These are phyloP conservation scores for Manis crassicaudata DNA, from an alignment of 2,797 vertebrate genomes.

Conservation along the genomic window DNA sequence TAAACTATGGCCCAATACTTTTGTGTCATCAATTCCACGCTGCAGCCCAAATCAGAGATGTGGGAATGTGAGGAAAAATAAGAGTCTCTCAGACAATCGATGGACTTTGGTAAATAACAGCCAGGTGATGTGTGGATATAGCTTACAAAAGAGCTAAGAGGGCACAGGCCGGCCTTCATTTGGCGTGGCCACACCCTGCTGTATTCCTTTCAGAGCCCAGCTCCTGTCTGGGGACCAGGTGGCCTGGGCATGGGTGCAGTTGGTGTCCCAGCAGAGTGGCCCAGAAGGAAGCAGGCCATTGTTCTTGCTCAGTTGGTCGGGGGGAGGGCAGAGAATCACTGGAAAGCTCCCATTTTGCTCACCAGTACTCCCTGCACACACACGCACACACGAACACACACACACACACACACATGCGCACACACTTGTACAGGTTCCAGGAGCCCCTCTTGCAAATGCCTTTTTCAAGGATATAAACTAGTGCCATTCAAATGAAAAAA, in stretches of 20 bases:
- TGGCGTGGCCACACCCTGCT: fast-evolving
- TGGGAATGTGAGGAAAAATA: background rate
- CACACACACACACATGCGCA: fast-evolving
- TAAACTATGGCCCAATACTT: background rate
- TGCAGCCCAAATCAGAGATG: background rate
- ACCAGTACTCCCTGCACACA: fast-evolving
- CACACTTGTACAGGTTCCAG: background rate
- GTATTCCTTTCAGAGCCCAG: no score
- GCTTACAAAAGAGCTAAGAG: background rate
- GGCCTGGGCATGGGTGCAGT: fast-evolving
- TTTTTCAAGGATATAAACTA: background rate
- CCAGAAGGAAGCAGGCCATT: fast-evolving
- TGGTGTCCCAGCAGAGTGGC: background rate
- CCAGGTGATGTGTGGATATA: fast-evolving
- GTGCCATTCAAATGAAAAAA: background rate
- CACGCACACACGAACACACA: background rate
- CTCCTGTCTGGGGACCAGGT: background rate
- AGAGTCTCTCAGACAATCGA: fast-evolving
- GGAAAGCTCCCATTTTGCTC: background rate
- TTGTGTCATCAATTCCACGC: background rate
- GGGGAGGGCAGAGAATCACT: background rate
- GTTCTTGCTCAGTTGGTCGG: fast-evolving
- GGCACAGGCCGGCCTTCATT: fast-evolving
- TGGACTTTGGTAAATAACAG: no score
- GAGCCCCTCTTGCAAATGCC: background rate